Base-by-base conservation (phyloP, 2,888 invertebrate genomes). In the Tetanocera ferruginea region DNA sequence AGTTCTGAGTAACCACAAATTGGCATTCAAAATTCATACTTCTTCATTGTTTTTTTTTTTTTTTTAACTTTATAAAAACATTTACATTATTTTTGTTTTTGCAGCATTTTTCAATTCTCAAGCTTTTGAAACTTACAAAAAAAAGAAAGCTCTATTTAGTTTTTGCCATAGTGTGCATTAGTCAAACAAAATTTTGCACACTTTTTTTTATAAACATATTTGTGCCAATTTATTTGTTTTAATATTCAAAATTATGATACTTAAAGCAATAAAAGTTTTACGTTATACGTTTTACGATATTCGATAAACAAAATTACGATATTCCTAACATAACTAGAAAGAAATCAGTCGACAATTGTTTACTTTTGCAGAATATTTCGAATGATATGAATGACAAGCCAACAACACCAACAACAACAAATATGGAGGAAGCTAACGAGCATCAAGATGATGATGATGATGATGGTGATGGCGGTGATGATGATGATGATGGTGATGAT, bases 281-380 rank as follows among this genome's bases (percentile, higher is more conserved):
- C 28, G n/a, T 55, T 71, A 52, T 49, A 67, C 19, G 23, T 55
- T 55, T 23, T 55, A 55, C 55, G 55, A 23, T 55, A 55, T 43
- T 43, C 43, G 43, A 43, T 11, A 43, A 43, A n/a, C n/a, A 43
- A 43, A 43, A 43, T 43, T 43, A 43, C 43, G 43, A 43, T 43
- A 43, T 43, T 43, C 11, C 11, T 34, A 19, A 57, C 37, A 77
- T 79, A 74, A 66, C 83, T 81, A 84, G 86, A 86, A 85, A 86
- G 84, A 86, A 88, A 89, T 89, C 88, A 89, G 89, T 89, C 89
- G 90, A 88, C 89, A 89, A 90, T 89, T 90, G 88, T 89, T 90
- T 90, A 88, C 90, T 89, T 89, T 89, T 90, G 85, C 89, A 90
- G 89, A 89, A 87, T 85, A 87, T 86, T 86, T 84, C 86, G 84